A percentile compares a stretch with the other conserved stretches of the same genome.
phyloP scores from a whole-genome alignment of 2,113 vertebrate genomes.

The Nerophis lumbriciformis region DNA sequence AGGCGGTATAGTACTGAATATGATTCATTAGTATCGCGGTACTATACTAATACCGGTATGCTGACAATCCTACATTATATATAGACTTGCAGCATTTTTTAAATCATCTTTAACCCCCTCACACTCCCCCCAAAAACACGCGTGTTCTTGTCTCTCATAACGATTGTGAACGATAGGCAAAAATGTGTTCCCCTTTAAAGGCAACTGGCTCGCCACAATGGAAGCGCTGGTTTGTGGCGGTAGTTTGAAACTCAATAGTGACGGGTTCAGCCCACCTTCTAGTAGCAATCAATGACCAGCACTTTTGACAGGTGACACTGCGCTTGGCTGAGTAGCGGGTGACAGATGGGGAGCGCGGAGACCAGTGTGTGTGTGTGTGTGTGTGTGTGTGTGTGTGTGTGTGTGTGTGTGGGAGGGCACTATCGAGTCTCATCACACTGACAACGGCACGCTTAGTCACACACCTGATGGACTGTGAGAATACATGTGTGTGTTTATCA shows the following conservation, averaged over 20 bases:
- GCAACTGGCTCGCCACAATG: constrained; percentile 45
- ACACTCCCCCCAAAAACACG: too few relatives aligned
- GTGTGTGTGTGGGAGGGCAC: constrained; percentile 25
- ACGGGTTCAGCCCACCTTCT: constrained; percentile 46
- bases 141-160: too few relatives aligned
- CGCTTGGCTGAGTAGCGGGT: constrained; percentile 50
- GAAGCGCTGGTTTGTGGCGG: constrained; percentile 38
- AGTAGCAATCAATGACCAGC: constrained; percentile 63
- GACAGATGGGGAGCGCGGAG: constrained; percentile 64
- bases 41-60: too few relatives aligned
- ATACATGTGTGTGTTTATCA: constrained; percentile 7
- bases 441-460: constrained; percentile 58
- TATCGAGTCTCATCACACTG: constrained; percentile 45
- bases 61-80: too few relatives aligned
- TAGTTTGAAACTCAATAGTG: constrained; percentile 47
- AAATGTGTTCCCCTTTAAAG: constrained; percentile 26
- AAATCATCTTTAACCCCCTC: too few relatives aligned
- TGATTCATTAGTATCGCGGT: too few relatives aligned
- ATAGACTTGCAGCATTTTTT: too few relatives aligned
- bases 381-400: constrained; percentile 22
- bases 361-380: constrained; percentile 27
- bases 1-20: too few relatives aligned
- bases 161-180: too few relatives aligned
- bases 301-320: constrained; percentile 59
- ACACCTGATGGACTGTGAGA: constrained; percentile 60